A percentile compares a stretch with the other conserved stretches of the same genome.
Conservation (phyloP, 2,113 vertebrate species). For the Psilopogon haemacephalus region DNA sequence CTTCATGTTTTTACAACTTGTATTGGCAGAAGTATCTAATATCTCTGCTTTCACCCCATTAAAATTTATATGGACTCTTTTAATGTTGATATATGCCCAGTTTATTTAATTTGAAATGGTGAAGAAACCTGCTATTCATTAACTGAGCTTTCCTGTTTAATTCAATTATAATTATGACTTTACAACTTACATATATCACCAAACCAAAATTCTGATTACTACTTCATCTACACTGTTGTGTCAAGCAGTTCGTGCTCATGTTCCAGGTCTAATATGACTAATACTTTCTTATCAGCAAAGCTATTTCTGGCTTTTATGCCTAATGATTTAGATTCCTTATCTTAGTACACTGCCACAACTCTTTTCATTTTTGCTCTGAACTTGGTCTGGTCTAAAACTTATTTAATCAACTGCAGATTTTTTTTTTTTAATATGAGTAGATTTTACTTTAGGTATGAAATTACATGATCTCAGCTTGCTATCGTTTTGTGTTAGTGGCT, state of each 20-base stretch:
- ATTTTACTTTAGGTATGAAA: background rate
- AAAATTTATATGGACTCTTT: background rate
- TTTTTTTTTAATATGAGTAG: background rate
- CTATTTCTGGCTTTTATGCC: background rate
- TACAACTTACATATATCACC: background rate
- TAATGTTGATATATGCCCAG: background rate
- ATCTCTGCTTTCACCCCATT: background rate
- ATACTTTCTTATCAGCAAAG: background rate
- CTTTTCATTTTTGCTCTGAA: background rate
- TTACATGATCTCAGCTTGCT: background rate
- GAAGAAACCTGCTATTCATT: background rate
- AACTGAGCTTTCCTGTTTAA: background rate
- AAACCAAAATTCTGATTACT: background rate
- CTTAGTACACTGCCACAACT: background rate
- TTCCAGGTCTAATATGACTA: background rate
- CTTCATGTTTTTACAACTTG: background rate
- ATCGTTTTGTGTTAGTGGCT: background rate
- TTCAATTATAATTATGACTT: background rate
- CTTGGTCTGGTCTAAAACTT: background rate
- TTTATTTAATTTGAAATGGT: background rate
- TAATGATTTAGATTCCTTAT: slow-evolving; percentile 1
- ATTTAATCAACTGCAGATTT: background rate
- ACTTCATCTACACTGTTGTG: background rate
- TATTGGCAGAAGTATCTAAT: background rate
- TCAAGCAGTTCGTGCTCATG: background rate